Base-by-base conservation (phyloP, 1,140 invertebrate genomes). In the Penaeus japonicus region DNA sequence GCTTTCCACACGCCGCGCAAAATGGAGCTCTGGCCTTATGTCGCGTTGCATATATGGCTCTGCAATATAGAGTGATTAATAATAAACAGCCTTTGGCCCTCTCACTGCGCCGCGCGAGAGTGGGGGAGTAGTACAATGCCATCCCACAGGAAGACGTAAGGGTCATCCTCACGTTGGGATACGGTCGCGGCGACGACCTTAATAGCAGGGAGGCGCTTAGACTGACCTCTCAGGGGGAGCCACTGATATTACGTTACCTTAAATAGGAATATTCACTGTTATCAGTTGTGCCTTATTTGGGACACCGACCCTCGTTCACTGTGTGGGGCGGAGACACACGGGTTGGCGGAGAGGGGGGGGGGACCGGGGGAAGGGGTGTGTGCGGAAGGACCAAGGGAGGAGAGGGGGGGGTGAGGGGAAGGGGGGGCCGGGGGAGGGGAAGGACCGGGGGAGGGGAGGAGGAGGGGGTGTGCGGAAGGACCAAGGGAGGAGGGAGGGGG, bases 21-120 rank as follows among this genome's bases (percentile, higher is more conserved):
- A n/a, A 79, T 79, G 77, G 77, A n/a, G 27, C 39, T n/a, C 39
- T 53, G 77, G 77, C 77, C 77, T 79, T 79, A 79, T 79, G 77
- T 47, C 39, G 77, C n/a, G 18, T n/a, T n/a, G 77, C 77, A 32
- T 79, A 79, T 79, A 79, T 53, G 77, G 77, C 39, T 35, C 70
- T 73, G 24, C 70, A 73, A 73, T 73, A 73, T 73, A 73, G 35
- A 73, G 70, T 73, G 70, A 73, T 73, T 73, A 73, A 73, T 73
- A 73, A 73, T 73, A 73, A 30, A 32, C 27, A 73, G 27, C 70
- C 70, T 27, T 32, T 22, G 70, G 70, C 70, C 70, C 15, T 32
- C 27, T 32, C 27, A 32, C 70, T 18, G 24, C 70, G 15, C 27
- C 20, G 20, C 22, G 70, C 18, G 7, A 32, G 4, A 18, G n/a